Evolutionary conservation across 1,140 invertebrate species (phyloP), one percentile per base, ranked within the genome.

Genomic region (Tachypleus tridentatus): DNA sequence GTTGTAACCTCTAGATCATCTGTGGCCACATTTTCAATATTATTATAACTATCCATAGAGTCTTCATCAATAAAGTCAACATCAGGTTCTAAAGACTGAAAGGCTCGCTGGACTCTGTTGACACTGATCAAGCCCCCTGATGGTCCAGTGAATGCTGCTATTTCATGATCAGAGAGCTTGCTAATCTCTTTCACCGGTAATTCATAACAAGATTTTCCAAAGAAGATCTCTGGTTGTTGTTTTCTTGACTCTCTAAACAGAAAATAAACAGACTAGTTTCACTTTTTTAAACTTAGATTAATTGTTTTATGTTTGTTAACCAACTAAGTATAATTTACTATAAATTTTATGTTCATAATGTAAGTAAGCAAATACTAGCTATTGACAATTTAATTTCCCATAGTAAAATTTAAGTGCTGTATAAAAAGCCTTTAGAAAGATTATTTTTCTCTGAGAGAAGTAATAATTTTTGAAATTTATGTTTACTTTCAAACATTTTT

Each of bases 81-180:
- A 72, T 88, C 86, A 52, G 83, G 80, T 64, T 87, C 86, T 62
- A 57, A 81, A 78, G 67, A 83, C 84, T 72, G 67, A 60, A 72
- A 72, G 29, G 71, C 64, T 61, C 69, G 67, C 6, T 64, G 57
- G 8, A 58, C 62, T 49, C 82, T 74, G 75, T 85, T 86, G 5
- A 90, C 86, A 10, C 84, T 83, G 3, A 86, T 87, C 6, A 89
- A 79, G 5, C 87, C 88, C 8, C 85, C 86, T 67, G 87, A 83
- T 3, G 88, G 88, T 3, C 88, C 88, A 5, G 87, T 89, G 70
- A 81, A 84, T 56, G 87, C 84, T 29, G 86, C 82, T 50, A 84
- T 76, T 51, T 89, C 80, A 54, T 75, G 74, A n/a, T 78, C 57
- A 3, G 65, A 61, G n/a, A 74, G 62, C 73, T 58, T 79, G 49